phyloP scores from a whole-genome alignment of 2,888 invertebrate genomes.

The Lottia scabra region DNA sequence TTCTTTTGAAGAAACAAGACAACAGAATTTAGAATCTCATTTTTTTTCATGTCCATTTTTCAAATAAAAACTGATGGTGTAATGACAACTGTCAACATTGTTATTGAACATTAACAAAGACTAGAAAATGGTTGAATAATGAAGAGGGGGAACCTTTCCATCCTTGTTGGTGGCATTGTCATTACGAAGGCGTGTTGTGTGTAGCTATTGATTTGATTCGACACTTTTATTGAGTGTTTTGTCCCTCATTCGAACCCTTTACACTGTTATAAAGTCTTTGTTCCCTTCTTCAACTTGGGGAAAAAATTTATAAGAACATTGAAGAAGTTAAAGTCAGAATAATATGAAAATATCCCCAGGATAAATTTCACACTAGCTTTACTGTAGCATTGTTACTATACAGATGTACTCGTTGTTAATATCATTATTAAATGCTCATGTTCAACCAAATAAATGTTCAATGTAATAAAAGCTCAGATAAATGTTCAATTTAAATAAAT shows the following conservation, averaged over 20 bases:
- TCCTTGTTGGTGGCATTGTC: background rate
- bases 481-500: too few species aligned
- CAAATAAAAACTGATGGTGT: background rate
- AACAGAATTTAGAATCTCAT: conserved; percentile 3
- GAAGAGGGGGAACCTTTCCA: background rate
- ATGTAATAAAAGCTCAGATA: too few species aligned
- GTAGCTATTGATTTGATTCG: background rate
- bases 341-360: background rate
- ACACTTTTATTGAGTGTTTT: conserved; percentile 5
- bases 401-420: too few species aligned
- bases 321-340: background rate
- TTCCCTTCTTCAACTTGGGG: background rate
- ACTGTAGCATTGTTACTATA: too few species aligned
- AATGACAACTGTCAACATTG: background rate
- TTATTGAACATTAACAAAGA: conserved; percentile 4
- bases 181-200: background rate
- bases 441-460: too few species aligned
- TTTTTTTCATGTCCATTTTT: background rate
- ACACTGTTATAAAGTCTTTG: background rate
- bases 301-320: background rate
- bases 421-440: too few species aligned
- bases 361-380: too few species aligned
- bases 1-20: background rate
- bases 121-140: background rate
- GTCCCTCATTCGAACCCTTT: background rate